Base-by-base conservation (phyloP, 2,888 invertebrate genomes). In the Hermaeophaga mercurialis region DNA sequence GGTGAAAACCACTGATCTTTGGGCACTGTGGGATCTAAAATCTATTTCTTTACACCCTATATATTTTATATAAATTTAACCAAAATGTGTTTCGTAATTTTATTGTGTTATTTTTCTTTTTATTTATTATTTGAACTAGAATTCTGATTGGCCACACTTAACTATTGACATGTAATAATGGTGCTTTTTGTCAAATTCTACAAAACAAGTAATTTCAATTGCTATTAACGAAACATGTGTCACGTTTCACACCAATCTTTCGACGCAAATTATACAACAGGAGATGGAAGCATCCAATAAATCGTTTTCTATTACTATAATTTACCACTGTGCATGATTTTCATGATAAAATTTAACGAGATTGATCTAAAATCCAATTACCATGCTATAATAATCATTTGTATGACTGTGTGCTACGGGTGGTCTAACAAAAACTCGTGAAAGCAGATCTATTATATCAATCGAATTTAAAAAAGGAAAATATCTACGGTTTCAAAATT, bases 301-400 rank as follows among this genome's bases (percentile, higher is more conserved):
- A 38, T 15, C 17, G 18, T 15, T 38, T 38, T 38, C 38, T 38
- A 38, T 11, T 14, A 15, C n/a, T 38, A 12, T 48, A 48, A 48
- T n/a, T n/a, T 39, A 26, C 11, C n/a, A 18, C 24, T 15, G 9
- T 26, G 26, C 11, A 26, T 18, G 48, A 48, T 48, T 38, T 38
- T 26, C 8, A n/a, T 11, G 48, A 48, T 48, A 48, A 48, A 38
- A 26, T 48, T 48, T 48, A 48, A 48, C 48, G 38, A 48, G 38
- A 8, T 6, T 12, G 12, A 8, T 39, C 6, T n/a, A n/a, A 15
- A 38, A 36, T 48, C 28, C 26, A 48, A 48, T n/a, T n/a, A n/a
- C n/a, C n/a, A 26, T 48, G 11, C 38, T 22, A 15, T n/a, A 22
- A 2, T 7, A 26, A 26, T 26, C 8, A 7, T 26, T 26, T 26